Base-by-base conservation (phyloP, 2,113 vertebrate genomes). In the Megaceryle maxima region DNA sequence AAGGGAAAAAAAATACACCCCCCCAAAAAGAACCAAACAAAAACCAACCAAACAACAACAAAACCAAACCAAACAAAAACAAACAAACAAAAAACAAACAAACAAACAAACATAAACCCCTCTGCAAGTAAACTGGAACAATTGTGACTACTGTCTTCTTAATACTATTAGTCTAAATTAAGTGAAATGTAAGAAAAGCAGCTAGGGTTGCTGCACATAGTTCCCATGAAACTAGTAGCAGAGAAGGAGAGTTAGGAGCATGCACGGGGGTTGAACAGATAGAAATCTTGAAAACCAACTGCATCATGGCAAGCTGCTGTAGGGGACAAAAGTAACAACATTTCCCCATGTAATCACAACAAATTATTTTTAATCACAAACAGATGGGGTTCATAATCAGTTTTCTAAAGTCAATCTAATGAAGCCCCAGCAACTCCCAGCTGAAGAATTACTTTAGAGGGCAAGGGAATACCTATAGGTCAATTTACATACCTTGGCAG, bases 361-460 rank as follows among this genome's bases (percentile, higher is more conserved):
- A 91, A 85, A 87, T 95, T 87, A 39, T 73, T 92, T 94, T 73
- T 95, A 95, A 95, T 95, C 78, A 73, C 70, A 73, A 89, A 25
- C 93, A 97, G 89, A 89, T 92, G 78, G 70, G 70, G 57, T 69
- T 83, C 74, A 55, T 87, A 79, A 94, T 80, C 70, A 80, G 62
- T 62, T 94, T 94, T 90, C 63, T 79, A 62, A 91, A 94, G 55
- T 62, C 74, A 83, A 17, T 63, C 81, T 92, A 91, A 92, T 33
- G 78, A 94, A 91, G 56, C 6, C 84, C 19, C 53, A 87, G 81
- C 51, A 83, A 46, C 35, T 92, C 91, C 70, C 78, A 88, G 67
- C 53, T 95, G 89, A 96, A 95, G 90, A 96, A 96, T 90, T 87
- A 87, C 95, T 97, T 96, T 66, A 59, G 95, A 95, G 70, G 90